Evolutionary conservation across 2,797 vertebrate species (phyloP), one percentile per base, ranked within the genome.

Genomic region (Hybognathus amarus): DNA sequence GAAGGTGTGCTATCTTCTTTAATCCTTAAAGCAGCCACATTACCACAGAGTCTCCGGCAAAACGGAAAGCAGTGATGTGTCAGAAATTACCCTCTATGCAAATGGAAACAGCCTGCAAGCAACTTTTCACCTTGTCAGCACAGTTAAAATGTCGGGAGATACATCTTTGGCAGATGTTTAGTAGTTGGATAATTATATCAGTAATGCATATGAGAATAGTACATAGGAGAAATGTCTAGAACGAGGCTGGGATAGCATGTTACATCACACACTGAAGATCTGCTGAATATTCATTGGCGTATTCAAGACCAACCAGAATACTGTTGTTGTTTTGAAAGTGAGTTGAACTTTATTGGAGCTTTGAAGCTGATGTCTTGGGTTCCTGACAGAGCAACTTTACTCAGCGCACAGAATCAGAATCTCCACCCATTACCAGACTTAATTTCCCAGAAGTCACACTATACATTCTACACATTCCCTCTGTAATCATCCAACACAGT

Each of bases 391-490:
- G 4, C 17, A 70, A 36, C 54, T 27, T 59, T 70, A 20, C 66
- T 56, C 12, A 59, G 11, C 4, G 18, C 20, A 15, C 54, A 42
- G 15, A 42, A 42, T 27, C 9, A 42, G 54, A 42, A 42, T 56
- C 15, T 80, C 50, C 64, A 42, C n/a, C 63, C n/a, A 69, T 80
- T 68, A 80, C 78, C 77, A 69, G 66, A 56, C n/a, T 80, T 80
- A 68, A 80, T 80, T 80, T 80, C 78, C 78, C 78, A 69, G 78
- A 80, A 80, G 78, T 56, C 78, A 52, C 64, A 56, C 33, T 54
- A 42, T 66, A 64, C 42, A 67, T 66, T 78, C 54, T 63, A 63
- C 61, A 73, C 13, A 20, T 71, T 17, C 24, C 56, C 20, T 63
- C 54, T 81, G 4, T 73, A 63, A 73, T 81, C 42, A 73, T 64